phyloP scores from a whole-genome alignment of 2,797 vertebrate genomes.

The Antennarius maculatus region DNA sequence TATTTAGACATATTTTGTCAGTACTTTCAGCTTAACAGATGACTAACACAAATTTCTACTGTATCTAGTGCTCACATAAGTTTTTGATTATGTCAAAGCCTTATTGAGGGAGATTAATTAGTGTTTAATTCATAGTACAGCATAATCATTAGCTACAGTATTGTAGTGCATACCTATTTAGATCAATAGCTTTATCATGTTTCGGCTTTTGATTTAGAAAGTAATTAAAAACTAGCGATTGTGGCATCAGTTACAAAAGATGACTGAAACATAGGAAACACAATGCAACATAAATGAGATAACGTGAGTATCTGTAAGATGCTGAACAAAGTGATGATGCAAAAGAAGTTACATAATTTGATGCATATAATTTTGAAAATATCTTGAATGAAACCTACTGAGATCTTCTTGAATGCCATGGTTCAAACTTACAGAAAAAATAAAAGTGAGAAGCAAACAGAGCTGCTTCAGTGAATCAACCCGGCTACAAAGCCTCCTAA shows the following conservation, averaged over 20 bases:
- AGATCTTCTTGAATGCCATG: conserved; percentile 1
- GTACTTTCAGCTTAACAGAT: conserved; percentile 5
- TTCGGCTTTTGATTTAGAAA: conserved; percentile 1
- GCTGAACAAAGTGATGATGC: neutral
- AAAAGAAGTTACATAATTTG: no score
- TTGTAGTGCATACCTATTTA: no score
- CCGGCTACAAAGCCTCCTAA: conserved; percentile 29
- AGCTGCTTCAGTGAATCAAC: conserved; percentile 26
- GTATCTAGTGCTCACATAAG: no score
- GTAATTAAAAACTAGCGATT: neutral
- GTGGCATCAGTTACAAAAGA: neutral
- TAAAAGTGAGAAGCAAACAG: conserved; percentile 18
- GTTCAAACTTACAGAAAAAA: conserved; percentile 8
- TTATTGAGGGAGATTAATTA: no score
- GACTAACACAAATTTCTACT: no score
- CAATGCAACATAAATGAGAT: conserved; percentile 3
- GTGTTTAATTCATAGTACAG: no score
- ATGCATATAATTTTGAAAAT: conserved; percentile 4
- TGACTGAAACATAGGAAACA: neutral
- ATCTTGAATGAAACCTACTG: neutral
- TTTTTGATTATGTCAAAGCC: no score
- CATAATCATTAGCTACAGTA: no score
- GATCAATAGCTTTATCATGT: no score
- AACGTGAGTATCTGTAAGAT: neutral
- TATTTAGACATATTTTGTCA: conserved; percentile 14